Conservation (phyloP, 2,797 vertebrate species). For the Alcedo quadribrachys region DNA sequence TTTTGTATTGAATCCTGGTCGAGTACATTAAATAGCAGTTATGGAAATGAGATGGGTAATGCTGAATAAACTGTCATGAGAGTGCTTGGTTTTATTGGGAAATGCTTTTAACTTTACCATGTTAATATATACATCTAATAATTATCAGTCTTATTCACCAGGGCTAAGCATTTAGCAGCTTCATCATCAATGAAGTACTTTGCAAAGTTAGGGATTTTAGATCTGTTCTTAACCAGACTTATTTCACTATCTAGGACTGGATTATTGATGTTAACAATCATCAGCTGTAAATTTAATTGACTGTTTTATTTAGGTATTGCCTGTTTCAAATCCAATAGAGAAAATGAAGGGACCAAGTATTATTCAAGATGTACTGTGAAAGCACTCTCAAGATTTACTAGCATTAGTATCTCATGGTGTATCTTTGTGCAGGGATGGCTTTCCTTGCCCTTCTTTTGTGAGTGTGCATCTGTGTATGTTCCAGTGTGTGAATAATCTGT, state of each 20-base stretch:
- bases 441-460: not conserved
- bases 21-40: not conserved
- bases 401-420: rapidly evolving
- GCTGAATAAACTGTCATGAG: not conserved
- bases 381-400: not conserved
- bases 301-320: not conserved
- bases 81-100: conserved; percentile 21
- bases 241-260: not conserved
- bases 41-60: not conserved
- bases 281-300: not conserved
- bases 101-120: conserved; percentile 31
- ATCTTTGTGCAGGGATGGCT: not conserved
- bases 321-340: not conserved
- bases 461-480: not conserved
- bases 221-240: not conserved
- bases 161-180: conserved; percentile 11
- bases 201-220: not conserved
- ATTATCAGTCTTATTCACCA: conserved; percentile 14
- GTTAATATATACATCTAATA: conserved; percentile 47
- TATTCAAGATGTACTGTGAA: not conserved
- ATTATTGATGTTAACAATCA: not conserved
- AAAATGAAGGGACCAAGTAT: not conserved
- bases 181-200: conserved; percentile 29
- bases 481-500: not conserved
- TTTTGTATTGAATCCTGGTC: not conserved